Evolutionary conservation across 1,140 invertebrate genomes (phyloP).

Genomic region (Aphaenogaster ashmeadi): DNA sequence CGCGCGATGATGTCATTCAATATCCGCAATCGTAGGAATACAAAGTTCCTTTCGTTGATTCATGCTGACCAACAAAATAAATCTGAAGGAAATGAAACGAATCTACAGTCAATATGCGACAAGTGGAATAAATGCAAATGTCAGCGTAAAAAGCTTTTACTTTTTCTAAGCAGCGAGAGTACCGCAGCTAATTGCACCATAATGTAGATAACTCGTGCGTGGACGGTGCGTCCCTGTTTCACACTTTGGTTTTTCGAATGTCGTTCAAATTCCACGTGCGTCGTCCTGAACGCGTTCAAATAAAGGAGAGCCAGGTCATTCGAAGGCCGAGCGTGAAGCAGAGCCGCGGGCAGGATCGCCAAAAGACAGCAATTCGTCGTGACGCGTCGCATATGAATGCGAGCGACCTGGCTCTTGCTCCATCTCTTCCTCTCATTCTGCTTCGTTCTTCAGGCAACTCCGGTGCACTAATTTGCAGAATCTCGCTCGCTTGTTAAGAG

Average conservation of each 20-base stretch:
- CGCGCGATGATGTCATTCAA: not conserved
- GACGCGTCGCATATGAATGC: constrained; percentile 58
- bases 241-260: constrained; percentile 10
- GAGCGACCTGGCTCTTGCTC: constrained; percentile 16
- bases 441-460: constrained; percentile 51
- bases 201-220: not conserved
- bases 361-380: not conserved
- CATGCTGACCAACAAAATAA: not conserved
- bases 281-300: constrained; percentile 45
- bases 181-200: constrained; percentile 17
- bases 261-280: constrained; percentile 54
- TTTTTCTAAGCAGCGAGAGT: constrained; percentile 11
- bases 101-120: not conserved
- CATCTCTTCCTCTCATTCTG: constrained; percentile 35
- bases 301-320: constrained; percentile 55
- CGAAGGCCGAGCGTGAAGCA: constrained; percentile 53
- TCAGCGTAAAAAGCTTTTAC: not conserved
- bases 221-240: constrained; percentile 40
- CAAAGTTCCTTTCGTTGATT: not conserved
- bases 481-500: constrained; percentile 73
- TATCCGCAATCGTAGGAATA: not conserved
- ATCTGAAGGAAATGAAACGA: not conserved
- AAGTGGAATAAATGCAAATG: constrained; percentile 20
- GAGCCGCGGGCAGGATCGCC: constrained; percentile 21
- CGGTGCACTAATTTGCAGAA: constrained; percentile 78